Conservation (phyloP, 2,797 vertebrate genomes). For the Pseudochirops corinnae region DNA sequence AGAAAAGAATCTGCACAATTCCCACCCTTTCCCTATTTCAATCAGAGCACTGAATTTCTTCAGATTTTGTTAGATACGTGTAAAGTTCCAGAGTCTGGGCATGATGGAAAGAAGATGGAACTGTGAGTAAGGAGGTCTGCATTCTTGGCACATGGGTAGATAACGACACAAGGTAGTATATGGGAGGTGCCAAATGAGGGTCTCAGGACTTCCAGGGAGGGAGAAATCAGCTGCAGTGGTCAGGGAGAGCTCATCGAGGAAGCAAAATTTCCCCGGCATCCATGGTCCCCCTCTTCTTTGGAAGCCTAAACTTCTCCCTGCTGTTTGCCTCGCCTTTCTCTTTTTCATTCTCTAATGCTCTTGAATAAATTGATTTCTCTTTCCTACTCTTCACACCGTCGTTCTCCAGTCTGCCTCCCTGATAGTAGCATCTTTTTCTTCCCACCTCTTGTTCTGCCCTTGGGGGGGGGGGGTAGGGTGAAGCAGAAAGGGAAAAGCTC, state of each 20-base stretch:
- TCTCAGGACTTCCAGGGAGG: background rate
- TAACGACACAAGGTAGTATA: background rate
- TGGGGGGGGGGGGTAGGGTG: background rate
- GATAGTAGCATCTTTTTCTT: background rate
- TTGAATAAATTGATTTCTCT: background rate
- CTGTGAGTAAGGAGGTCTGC: background rate
- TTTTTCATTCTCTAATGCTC: background rate
- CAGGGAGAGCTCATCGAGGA: background rate
- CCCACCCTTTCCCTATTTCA: background rate
- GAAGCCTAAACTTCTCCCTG: background rate
- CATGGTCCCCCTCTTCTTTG: background rate
- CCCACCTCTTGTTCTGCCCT: background rate
- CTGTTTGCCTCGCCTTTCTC: rapidly evolving
- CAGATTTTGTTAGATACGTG: background rate
- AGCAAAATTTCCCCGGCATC: background rate
- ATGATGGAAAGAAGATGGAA: background rate
- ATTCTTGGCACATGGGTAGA: background rate
- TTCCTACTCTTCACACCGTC: rapidly evolving
- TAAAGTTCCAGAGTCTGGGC: background rate
- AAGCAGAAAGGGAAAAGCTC: background rate
- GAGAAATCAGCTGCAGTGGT: background rate
- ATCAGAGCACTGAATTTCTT: background rate
- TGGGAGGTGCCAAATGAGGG: background rate
- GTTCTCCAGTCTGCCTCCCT: background rate
- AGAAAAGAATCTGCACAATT: background rate